Evolutionary conservation across 2,888 invertebrate species (phyloP), one percentile per base, ranked within the genome.

Genomic region (Acanthosoma haemorrhoidale): DNA sequence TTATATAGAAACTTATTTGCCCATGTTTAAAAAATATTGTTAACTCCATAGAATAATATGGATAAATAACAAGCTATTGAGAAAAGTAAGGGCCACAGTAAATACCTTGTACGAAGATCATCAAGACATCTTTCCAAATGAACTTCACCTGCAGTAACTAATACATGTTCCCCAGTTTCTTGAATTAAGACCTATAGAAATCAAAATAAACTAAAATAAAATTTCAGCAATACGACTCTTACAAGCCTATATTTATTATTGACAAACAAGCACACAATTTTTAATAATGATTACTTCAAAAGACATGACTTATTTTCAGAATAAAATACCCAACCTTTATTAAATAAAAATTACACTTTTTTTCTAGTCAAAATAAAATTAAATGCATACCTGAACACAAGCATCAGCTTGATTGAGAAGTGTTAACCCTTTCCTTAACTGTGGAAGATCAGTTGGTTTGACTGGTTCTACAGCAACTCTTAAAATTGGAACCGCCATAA

Each of bases 141-240:
- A 2, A 99, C 92, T 82, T 99, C 96, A 0, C 99, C 99, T 2
- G 97, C 92, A 0, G 98, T 96, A 2, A 94, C 87, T 32, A 99
- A 83, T 1, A 99, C 93, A 78, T 95, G 90, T 79, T 99, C 98
- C 0, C 99, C 99, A 0, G 91, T 94, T 78, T 96, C 93, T 80
- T 96, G 94, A 15, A 97, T 84, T 1, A 91, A 82, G 1, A 75
- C 74, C 73, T 73, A 36, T 4, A 66, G 71, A 64, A 43, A 39
- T 2, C 63, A 31, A 21, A n/a, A 43, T 3, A 11, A 9, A 9
- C 13, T 3, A 21, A 21, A 43, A 63, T 36, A 18, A 15, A 15
- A 32, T 13, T 15, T 13, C 51, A 51, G 16, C 31, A 61, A 16
- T n/a, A 61, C n/a, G n/a, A n/a, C n/a, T n/a, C n/a, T n/a, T n/a